Evolutionary conservation across 2,797 vertebrate species (phyloP), one percentile per base, ranked within the genome.

Genomic region (Hyperoplus immaculatus): DNA sequence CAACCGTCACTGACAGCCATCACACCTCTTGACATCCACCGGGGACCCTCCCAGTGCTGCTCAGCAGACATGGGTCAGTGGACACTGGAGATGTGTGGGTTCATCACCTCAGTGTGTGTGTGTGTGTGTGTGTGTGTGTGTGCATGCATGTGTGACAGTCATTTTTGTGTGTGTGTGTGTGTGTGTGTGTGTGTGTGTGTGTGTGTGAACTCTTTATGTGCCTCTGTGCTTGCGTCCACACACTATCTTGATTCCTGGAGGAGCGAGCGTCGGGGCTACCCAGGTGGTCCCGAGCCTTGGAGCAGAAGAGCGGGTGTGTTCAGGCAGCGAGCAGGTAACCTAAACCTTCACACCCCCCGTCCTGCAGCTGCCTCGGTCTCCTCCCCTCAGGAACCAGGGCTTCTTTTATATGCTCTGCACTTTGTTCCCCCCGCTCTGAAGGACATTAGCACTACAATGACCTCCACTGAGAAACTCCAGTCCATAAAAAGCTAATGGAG

Each of bases 11-110:
- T 88, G 93, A 87, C 90, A 92, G 86, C 90, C 81, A 92, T 87
- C 86, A 93, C 94, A 94, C 93, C 92, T 94, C 85, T 78, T 88
- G 83, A 92, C 88, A 93, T 93, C 87, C 81, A 83, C 73, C 78
- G 82, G 41, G 78, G 78, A 81, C 88, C 82, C 80, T 49, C 62
- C 78, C 86, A 86, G 83, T 85, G 87, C 86, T 87, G 87, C 88
- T 82, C 78, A 77, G 85, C 83, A 65, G 90, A 91, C 77, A 91
- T 66, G 91, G 94, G 92, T 95, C 94, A 94, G 77, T 41, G 83
- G 84, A 91, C 67, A 67, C 82, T 80, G 82, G 80, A 89, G 87
- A 91, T 82, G 85, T 83, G 79, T 67, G 68, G 69, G 73, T 84
- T 83, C 77, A 84, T 86, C 89, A 83, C 83, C 80, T 88, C 82